Evolutionary conservation across 2,113 vertebrate genomes (phyloP), one percentile per base, ranked within the genome.

Genomic region (Mustelus asterias): DNA sequence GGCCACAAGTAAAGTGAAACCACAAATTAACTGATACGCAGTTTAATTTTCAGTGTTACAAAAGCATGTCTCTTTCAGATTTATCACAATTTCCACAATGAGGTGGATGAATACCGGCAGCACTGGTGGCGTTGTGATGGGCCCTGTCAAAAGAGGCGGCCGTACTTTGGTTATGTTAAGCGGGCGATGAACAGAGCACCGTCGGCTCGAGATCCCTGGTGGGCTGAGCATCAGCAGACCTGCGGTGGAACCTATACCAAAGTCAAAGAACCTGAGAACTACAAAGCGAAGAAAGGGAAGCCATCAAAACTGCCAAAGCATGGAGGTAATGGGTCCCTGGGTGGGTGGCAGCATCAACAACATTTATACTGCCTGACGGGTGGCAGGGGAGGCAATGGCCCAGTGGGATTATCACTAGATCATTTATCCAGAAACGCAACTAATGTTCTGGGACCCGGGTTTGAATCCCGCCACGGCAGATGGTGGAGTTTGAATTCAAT

Each of bases 101-200:
- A 99, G 97, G 98, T 99, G 0, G 98, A 99, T 6, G 97, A 97
- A 48, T 99, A 99, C 96, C 98, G 99, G 37, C 98, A 98, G 96
- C 99, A 99, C 97, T 99, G 99, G 99, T 99, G 99, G 99, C 98
- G 98, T 0, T 99, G 99, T 96, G 95, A 97, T 0, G 99, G 99
- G 1, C 98, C 99, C 0, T 99, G 99, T 96, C 98, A 97, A 95
- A 96, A 90, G 22, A 98, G 97, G 33, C 97, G 96, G 0, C 99
- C 99, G 0, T 99, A 98, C 94, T 98, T 98, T 0, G 99, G 99
- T 0, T 99, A 98, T 0, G 98, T 99, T 96, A 99, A 99, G 95
- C 98, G 99, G 1, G 97, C 99, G 0, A 99, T 99, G 97, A 99
- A 99, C 96, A 97, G 99, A 95, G 98, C 98, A 0, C 99, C 99